Percentiles rank a stretch among this genome's conserved stretches.
These are phyloP conservation scores for Calidris pugnax DNA, from an alignment of 2,113 vertebrate species.

Conservation along the genomic window DNA sequence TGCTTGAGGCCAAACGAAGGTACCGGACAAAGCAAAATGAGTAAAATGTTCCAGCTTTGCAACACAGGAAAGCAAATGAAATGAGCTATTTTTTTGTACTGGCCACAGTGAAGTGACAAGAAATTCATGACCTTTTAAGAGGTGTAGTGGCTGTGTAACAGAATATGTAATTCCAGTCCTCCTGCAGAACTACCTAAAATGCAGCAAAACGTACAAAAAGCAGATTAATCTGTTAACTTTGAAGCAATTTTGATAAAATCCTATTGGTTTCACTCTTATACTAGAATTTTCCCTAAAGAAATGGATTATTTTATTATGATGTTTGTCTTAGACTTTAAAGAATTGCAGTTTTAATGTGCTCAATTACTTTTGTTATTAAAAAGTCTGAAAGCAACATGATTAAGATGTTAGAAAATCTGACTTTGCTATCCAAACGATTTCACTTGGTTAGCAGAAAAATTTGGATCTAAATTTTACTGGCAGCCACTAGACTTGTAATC, in stretches of 20 bases:
- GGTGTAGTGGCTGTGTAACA: accelerated
- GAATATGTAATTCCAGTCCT: neutral
- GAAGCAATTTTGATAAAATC: neutral
- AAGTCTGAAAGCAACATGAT: neutral
- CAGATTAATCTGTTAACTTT: neutral
- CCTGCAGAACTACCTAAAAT: neutral
- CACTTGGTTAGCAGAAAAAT: neutral
- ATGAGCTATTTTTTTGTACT: neutral
- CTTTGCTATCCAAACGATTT: conserved; percentile 8
- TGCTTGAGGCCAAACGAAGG: neutral
- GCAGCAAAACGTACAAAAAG: neutral
- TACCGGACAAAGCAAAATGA: neutral
- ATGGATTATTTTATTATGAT: neutral
- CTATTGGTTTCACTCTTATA: neutral
- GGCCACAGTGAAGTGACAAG: neutral
- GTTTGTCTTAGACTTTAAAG: conserved; percentile 4
- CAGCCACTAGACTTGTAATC: neutral
- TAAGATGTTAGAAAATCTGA: conserved; percentile 16
- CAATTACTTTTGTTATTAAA: conserved; percentile 16
- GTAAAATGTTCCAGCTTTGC: neutral
- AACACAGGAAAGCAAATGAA: neutral
- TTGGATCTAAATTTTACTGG: conserved; percentile 18
- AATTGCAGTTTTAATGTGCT: conserved; percentile 4
- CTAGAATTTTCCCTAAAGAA: neutral
- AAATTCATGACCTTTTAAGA: neutral